Conservation (phyloP, 2,113 vertebrate genomes). For the Hyaena hyaena region DNA sequence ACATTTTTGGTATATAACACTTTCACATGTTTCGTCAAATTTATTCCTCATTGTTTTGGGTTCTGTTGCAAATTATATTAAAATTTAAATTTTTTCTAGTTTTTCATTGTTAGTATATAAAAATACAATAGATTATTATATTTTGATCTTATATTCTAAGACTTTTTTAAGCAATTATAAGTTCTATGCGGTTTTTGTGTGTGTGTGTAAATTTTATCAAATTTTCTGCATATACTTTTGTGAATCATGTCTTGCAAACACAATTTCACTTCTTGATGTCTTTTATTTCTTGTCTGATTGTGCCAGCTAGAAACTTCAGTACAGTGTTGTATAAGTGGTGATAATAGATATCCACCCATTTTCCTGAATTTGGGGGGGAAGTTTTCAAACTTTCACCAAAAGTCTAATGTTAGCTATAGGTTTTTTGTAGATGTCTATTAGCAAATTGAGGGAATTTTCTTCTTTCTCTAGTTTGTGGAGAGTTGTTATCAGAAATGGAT, state of each 20-base stretch:
- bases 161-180: not conserved
- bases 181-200: not conserved
- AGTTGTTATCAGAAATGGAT: not conserved
- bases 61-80: not conserved
- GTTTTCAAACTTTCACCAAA: not conserved
- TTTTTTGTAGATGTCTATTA: not conserved
- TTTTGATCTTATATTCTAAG: not conserved
- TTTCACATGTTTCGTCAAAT: not conserved
- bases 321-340: not conserved
- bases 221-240: not conserved
- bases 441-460: not conserved
- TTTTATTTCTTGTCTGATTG: not conserved
- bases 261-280: not conserved
- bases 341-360: not conserved
- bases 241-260: not conserved
- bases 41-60: not conserved
- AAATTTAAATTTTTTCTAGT: not conserved
- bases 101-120: not conserved
- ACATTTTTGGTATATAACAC: not conserved
- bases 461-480: not conserved
- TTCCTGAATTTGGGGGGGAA: not conserved
- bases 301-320: not conserved
- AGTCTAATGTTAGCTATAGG: not conserved
- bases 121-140: not conserved
- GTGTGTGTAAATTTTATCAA: not conserved